Evolutionary conservation across 2,888 invertebrate species (phyloP), one percentile per base, ranked within the genome.

Genomic region (Platypus cylindrus): DNA sequence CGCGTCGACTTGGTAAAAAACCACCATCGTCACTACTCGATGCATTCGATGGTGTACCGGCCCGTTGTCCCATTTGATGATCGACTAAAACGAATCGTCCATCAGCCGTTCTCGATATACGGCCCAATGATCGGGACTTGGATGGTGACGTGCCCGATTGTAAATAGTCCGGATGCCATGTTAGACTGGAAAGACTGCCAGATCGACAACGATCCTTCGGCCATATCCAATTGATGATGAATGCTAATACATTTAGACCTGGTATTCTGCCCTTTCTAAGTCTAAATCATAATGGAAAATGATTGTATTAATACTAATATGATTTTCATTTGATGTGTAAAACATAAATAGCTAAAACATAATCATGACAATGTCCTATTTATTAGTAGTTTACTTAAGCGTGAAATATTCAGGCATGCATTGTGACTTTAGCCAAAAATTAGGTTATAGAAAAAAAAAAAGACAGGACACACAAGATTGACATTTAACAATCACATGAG

Each of bases 241-340:
- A 71, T 46, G 72, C 68, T 51, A 77, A 66, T 51, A 78, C 72
- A 65, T 73, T 80, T 75, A 86, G 67, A 85, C 85, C 80, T 82
- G 86, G 82, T 86, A 86, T 78, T 86, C 86, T 73, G 84, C 84
- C 75, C 80, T 83, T 78, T 78, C 84, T 80, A 82, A 79, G 77
- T 85, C 85, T 86, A 70, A 46, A 53, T 29, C 23, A 15, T 17
- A 32, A 36, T 17, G 37, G 18, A 23, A 2, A 26, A n/a, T n/a
- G n/a, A 22, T 23, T 30, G 16, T 13, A 22, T 16, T 5, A 12
- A 25, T 17, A 17, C 3, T 14, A 7, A n/a, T 23, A n/a, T 5
- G 12, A 16, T 3, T 16, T 8, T 11, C n/a, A n/a, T n/a, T n/a
- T n/a, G n/a, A n/a, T n/a, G n/a, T n/a, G n/a, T n/a, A n/a, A n/a